Conservation (phyloP, 1,140 invertebrate genomes). For the Brachionus koreanus region DNA sequence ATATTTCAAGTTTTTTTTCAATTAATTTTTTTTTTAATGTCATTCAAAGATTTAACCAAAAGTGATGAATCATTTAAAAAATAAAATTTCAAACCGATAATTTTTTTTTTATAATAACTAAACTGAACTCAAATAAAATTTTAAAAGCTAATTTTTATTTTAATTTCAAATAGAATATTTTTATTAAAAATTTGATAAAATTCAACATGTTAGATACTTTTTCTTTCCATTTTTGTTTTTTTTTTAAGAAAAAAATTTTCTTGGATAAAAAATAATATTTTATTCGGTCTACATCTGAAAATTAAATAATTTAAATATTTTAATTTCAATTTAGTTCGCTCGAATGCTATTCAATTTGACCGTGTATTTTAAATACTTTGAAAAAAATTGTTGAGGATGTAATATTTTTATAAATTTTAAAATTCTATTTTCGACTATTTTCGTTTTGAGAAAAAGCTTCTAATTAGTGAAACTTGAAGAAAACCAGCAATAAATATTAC, state of each 20-base stretch:
- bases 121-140: no score
- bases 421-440: neutral
- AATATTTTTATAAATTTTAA: neutral
- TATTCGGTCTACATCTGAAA: neutral
- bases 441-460: conserved; percentile 74
- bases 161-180: no score
- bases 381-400: neutral
- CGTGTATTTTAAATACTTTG: neutral
- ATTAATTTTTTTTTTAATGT: no score
- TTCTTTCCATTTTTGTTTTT: neutral
- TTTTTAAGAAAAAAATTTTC: neutral
- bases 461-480: conserved; percentile 82
- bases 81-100: no score
- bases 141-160: no score
- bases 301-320: neutral
- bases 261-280: neutral
- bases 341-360: neutral
- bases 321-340: neutral
- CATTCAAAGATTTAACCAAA: no score
- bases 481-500: conserved; percentile 78
- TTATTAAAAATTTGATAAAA: no score
- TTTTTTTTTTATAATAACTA: no score
- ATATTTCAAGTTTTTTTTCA: no score
- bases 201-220: no score
- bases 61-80: no score